A percentile compares a stretch with the other conserved stretches of the same genome.
Evolutionary conservation across 2,113 vertebrate genomes (phyloP).

Genomic region (Psittacara wagleri): DNA sequence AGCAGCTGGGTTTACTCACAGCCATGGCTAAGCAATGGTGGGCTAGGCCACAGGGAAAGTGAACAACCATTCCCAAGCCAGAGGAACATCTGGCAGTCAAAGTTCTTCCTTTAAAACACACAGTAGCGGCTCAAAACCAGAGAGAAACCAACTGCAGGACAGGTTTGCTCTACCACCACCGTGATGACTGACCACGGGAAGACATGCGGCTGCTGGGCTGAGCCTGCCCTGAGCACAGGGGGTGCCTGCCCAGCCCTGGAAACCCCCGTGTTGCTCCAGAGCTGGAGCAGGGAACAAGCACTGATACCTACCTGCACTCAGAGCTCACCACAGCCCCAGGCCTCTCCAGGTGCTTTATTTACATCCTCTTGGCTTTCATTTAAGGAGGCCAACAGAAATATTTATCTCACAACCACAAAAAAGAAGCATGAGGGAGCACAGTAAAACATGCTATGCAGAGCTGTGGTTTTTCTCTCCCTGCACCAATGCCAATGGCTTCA

Average conservation of each 20-base stretch:
- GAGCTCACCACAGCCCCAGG: neutral
- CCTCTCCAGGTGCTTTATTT: neutral
- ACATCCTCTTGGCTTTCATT: neutral
- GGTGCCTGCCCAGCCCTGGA: neutral
- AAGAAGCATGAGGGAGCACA: neutral
- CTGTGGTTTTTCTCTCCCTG: neutral
- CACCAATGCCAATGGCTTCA: neutral
- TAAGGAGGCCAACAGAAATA: neutral
- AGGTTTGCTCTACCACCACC: accelerated
- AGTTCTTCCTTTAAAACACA: neutral
- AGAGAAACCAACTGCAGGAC: neutral
- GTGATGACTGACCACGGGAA: neutral
- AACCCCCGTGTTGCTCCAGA: neutral
- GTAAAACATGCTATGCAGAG: neutral
- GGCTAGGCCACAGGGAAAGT: neutral
- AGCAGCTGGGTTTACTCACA: neutral
- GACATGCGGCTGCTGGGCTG: accelerated
- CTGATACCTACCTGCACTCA: neutral
- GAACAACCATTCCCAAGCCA: neutral
- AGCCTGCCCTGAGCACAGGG: neutral
- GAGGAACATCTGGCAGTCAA: neutral
- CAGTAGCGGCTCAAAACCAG: neutral
- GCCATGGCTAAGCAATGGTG: neutral
- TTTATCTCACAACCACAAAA: neutral
- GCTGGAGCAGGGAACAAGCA: neutral